Evolutionary conservation across 2,888 invertebrate species (phyloP), one percentile per base, ranked within the genome.

Genomic region (Limnephilus lunatus): DNA sequence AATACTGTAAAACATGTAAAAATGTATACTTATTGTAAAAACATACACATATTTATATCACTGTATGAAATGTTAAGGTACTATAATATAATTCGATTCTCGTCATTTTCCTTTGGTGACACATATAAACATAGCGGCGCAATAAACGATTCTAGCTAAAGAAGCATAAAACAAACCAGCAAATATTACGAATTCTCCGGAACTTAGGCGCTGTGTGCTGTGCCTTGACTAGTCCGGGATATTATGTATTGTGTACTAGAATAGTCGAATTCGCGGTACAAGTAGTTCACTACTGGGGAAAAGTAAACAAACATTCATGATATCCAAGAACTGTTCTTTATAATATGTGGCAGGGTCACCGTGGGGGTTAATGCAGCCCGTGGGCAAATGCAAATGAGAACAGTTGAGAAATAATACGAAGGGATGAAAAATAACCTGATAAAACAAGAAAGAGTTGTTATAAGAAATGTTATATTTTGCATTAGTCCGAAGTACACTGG

Each of bases 141-240:
- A 48, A 86, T n/a, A 39, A n/a, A 4, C 11, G 48, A n/a, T 86
- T 86, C 85, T 44, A 9, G n/a, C 82, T 82, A 82, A 82, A 82
- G 19, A 82, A 68, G 25, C 68, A 82, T 32, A 31, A 82, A 82
- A 9, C 82, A 82, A 31, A 30, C 31, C 11, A 81, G n/a, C n/a
- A n/a, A n/a, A n/a, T 82, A 82, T 82, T 82, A 32, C 31, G 19
- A 31, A 82, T 82, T 82, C 15, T 25, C 25, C 25, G 7, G 68
- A 68, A 68, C 68, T n/a, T 25, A 68, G n/a, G 9, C 68, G 25
- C 25, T 68, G n/a, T 19, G 19, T 2, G 25, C 25, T 53, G 19
- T 19, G 68, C 25, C 68, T 25, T 68, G n/a, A 25, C 25, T 25
- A 0, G 25, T 68, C 25, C 68, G n/a, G 68, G 68, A 68, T 68